Evolutionary conservation across 2,113 vertebrate species (phyloP).

Genomic region (Upupa epops): DNA sequence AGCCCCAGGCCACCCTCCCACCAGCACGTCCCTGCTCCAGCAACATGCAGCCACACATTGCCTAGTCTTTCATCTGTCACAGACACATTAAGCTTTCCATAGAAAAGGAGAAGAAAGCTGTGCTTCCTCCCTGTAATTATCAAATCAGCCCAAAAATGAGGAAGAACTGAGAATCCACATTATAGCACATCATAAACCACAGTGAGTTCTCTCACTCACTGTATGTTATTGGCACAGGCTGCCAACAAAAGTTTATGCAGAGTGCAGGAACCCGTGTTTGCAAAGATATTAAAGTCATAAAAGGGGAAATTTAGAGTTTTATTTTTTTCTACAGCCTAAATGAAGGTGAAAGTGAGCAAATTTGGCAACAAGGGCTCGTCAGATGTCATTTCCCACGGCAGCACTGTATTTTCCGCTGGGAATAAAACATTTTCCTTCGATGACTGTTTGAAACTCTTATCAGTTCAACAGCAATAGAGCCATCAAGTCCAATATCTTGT

Average conservation of each 20-base stretch:
- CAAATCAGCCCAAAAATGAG: conserved; percentile 62
- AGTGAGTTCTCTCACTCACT: neutral
- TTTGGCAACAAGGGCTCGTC: conserved; percentile 73
- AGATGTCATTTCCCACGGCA: conserved; percentile 84
- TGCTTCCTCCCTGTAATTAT: conserved; percentile 64
- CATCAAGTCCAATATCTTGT: conserved; percentile 83
- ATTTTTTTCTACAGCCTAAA: conserved; percentile 82
- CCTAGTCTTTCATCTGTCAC: accelerated
- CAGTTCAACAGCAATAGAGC: conserved; percentile 84
- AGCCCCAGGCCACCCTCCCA: neutral
- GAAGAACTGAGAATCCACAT: conserved; percentile 63
- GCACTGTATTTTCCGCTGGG: conserved; percentile 82
- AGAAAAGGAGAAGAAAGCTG: neutral
- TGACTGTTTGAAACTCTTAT: conserved; percentile 86
- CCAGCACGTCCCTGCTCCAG: accelerated
- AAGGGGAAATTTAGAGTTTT: conserved; percentile 53
- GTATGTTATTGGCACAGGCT: neutral
- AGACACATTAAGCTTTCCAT: neutral
- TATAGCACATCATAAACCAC: conserved; percentile 59
- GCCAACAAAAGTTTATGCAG: conserved; percentile 49
- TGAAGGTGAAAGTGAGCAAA: conserved; percentile 75
- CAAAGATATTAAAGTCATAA: conserved; percentile 69
- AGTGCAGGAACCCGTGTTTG: conserved; percentile 52
- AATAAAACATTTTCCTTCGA: conserved; percentile 89
- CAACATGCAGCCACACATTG: neutral